Evolutionary conservation across 2,113 vertebrate genomes (phyloP).

Genomic region (pig (Sus scrofa)): T2T-Sscrofa CM000829.6:70350001-70350500

Average conservation of each 20-base stretch:
- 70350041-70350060: constrained; percentile 15
- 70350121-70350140: constrained; percentile 17
- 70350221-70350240: background rate
- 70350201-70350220: background rate
- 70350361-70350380: constrained; percentile 16
- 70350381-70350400: background rate
- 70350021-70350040: background rate
- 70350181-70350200: constrained; percentile 1
- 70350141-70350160: constrained; percentile 55
- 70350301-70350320: background rate
- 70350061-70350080: background rate
- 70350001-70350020: background rate
- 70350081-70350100: background rate
- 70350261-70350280: constrained; percentile 50
- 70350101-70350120: constrained; percentile 27
- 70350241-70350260: background rate
- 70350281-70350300: constrained; percentile 49
- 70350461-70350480: too few species aligned
- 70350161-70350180: background rate
- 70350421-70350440: constrained; percentile 42
- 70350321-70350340: background rate
- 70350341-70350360: background rate
- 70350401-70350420: constrained; percentile 12
- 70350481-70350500: too few species aligned
- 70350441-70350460: too few species aligned